Base-by-base conservation (phyloP, 2,888 invertebrate species). In the Cryptocheilus praepositus region DNA sequence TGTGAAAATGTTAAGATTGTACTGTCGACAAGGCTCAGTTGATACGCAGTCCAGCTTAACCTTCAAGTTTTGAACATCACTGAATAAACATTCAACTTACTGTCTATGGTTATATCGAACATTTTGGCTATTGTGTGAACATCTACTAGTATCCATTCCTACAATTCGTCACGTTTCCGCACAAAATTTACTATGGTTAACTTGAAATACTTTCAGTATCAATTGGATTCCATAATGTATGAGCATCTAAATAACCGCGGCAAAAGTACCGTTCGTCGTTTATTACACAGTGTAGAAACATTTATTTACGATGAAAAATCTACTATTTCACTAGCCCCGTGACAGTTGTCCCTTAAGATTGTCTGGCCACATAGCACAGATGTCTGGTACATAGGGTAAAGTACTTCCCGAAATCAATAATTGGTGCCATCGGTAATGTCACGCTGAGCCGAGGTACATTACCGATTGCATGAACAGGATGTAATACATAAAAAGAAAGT, bases 121-220 rank as follows among this genome's bases (percentile, higher is more conserved):
- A 81, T 85, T 69, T 80, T 83, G 74, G 71, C 58, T 78, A 72
- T 80, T 71, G 68, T 57, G 67, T 66, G 67, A 73, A 64, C 59
- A 70, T 68, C 74, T 82, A 60, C 68, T 75, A 80, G 76, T 79
- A 84, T 85, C 85, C 87, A 87, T 87, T 81, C 84, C 84, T 85
- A 80, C 76, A 74, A 64, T 57, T 59, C 69, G 65, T 75, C 67
- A 58, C 77, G 67, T 61, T 36, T 56, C 54, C 21, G 51, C 49
- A 51, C n/a, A 51, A 46, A 61, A 61, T 67, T 36, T 55, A 70
- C 57, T 71, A 65, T 66, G 61, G 57, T 64, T 64, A 53, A 68
- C 64, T 67, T 54, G 58, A 62, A 59, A 57, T 64, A 54, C 45
- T 68, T 66, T 66, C 15, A 67, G 46, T 36, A 28, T 52, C 51